Evolutionary conservation across 2,797 vertebrate species (phyloP), one percentile per base, ranked within the genome.

Genomic region (Cyclopterus lumpus): DNA sequence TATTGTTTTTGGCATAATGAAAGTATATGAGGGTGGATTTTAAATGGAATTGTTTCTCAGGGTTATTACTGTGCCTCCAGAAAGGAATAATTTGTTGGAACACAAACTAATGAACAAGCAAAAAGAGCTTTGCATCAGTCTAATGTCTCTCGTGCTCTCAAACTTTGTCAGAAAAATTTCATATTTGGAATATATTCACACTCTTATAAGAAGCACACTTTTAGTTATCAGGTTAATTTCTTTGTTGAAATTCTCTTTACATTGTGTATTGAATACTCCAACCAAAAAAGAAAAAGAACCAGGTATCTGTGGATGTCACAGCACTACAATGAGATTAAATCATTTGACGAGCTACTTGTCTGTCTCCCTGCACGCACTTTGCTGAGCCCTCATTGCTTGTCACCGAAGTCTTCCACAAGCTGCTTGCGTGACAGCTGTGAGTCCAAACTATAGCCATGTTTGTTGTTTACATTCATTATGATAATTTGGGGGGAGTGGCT

Each of bases 1-100:
- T 36, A 79, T 82, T 88, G 77, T 79, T 84, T 80, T 70, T 71
- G 26, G 30, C 42, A 51, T 71, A 68, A 86, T 81, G 69, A 73
- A 73, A 64, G 67, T 61, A 68, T 77, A 76, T 55, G 32, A 82
- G 65, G 76, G 20, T 63, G 63, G 66, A 67, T 77, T 71, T 76
- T 68, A 70, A 80, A 83, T 79, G 8, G 26, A 73, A 67, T 73
- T 60, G 40, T 64, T 79, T 82, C 64, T 49, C 38, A 55, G 14
- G 69, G 57, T 79, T 81, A 68, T 75, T 70, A 63, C 38, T 60
- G 51, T 28, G 28, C 34, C 16, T 34, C 69, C 26, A 77, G 49
- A 62, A 71, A 71, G 51, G 2, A 69, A 68, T 74, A 24, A 40
- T 81, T 78, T 46, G 40, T 30, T 57, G 5, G 18, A 65, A 49